Evolutionary conservation across 2,113 vertebrate genomes (phyloP).

Genomic region (Plecotus auritus): DNA sequence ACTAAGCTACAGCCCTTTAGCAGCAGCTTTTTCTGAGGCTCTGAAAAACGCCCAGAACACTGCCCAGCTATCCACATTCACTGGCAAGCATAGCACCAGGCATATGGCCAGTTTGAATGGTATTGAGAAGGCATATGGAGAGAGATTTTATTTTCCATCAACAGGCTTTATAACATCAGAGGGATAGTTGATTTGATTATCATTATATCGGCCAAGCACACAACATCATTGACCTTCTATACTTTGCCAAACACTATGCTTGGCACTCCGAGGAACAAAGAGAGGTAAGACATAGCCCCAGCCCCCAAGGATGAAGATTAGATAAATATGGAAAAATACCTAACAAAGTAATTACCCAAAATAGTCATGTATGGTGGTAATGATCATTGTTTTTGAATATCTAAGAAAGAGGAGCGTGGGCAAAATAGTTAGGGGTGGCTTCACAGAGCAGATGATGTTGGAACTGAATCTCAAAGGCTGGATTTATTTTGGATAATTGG

Average conservation of each 20-base stretch:
- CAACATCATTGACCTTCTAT: not conserved
- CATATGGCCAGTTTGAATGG: constrained; percentile 35
- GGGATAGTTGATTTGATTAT: not conserved
- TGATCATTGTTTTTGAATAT: not conserved
- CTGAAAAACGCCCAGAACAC: constrained; percentile 5
- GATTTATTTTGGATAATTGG: not conserved
- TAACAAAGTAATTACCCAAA: not conserved
- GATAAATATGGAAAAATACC: not conserved
- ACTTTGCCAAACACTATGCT: not conserved
- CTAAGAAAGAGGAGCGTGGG: not conserved
- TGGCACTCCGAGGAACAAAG: not conserved
- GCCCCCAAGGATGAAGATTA: not conserved
- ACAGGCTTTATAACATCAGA: not conserved
- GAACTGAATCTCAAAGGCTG: not conserved
- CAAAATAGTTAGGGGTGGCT: not conserved
- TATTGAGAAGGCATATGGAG: not conserved
- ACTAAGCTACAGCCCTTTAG: not conserved
- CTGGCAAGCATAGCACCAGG: not conserved
- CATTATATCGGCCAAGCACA: not conserved
- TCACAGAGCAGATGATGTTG: not conserved
- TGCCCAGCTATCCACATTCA: not conserved
- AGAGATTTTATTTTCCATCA: not conserved
- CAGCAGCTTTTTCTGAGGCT: not conserved
- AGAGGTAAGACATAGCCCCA: not conserved
- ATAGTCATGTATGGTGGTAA: not conserved